phyloP scores from a whole-genome alignment of 2,113 vertebrate genomes.

The Sporophila hypoxantha region DNA sequence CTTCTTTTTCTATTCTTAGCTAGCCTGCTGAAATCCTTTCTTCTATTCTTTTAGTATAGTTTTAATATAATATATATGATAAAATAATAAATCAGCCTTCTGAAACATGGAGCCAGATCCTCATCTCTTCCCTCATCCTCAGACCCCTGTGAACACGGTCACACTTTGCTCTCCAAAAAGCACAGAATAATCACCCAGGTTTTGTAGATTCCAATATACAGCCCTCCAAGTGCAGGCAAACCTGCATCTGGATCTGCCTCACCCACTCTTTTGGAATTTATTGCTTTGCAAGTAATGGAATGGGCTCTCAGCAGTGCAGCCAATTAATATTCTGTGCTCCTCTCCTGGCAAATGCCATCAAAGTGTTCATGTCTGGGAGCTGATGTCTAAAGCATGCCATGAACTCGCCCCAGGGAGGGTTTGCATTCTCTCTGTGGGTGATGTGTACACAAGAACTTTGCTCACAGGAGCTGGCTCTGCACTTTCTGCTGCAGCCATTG shows the following conservation, averaged over 20 bases:
- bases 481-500: background rate
- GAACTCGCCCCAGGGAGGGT: background rate
- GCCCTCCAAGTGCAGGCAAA: background rate
- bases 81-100: too few relatives aligned
- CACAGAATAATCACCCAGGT: background rate
- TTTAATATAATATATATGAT: too few relatives aligned
- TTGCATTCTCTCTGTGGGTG: background rate
- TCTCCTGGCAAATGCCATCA: background rate
- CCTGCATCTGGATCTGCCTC: background rate
- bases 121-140: too few relatives aligned
- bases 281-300: background rate
- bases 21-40: too few relatives aligned
- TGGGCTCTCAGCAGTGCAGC: background rate
- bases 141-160: too few relatives aligned
- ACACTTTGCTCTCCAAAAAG: background rate
- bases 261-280: background rate
- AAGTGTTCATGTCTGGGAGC: background rate
- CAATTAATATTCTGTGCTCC: background rate
- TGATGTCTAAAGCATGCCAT: background rate
- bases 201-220: background rate
- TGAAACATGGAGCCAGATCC: too few relatives aligned
- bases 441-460: background rate
- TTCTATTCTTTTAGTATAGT: too few relatives aligned
- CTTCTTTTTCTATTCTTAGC: too few relatives aligned
- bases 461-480: background rate